phyloP scores from a whole-genome alignment of 2,888 invertebrate genomes.

The Xanthia icteritia region DNA sequence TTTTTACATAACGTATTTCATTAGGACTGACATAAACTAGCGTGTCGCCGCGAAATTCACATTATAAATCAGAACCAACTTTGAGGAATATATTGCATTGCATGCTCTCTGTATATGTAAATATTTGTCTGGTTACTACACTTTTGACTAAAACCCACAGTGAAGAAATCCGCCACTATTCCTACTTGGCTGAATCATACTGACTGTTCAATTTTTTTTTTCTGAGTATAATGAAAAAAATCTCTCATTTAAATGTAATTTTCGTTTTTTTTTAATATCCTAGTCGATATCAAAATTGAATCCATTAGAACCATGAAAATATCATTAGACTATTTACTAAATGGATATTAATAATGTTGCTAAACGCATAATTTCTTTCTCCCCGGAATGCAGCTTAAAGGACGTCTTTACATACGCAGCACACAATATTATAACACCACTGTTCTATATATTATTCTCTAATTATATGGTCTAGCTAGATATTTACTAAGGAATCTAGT shows the following conservation, averaged over 20 bases:
- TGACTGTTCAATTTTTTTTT: not conserved
- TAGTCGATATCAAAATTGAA: not conserved
- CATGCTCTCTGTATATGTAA: slow-evolving; percentile 73
- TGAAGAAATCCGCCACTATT: slow-evolving; percentile 7
- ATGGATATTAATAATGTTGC: slow-evolving; percentile 61
- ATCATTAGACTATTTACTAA: slow-evolving; percentile 10
- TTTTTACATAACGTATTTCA: slow-evolving; percentile 11
- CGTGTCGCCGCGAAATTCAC: slow-evolving; percentile 6
- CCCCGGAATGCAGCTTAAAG: slow-evolving; percentile 89
- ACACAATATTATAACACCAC: slow-evolving; percentile 65
- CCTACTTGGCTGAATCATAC: not conserved
- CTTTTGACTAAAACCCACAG: slow-evolving; percentile 10
- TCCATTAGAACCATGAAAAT: slow-evolving; percentile 28
- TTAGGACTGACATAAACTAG: slow-evolving; percentile 6
- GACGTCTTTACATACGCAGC: slow-evolving; percentile 77
- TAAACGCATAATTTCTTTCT: slow-evolving; percentile 71
- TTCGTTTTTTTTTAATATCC: no score
- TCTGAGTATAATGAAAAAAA: not conserved
- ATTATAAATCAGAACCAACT: slow-evolving; percentile 78
- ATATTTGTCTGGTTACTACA: slow-evolving; percentile 54
- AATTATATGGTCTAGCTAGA: slow-evolving; percentile 62
- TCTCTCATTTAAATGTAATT: no score
- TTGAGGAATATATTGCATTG: slow-evolving; percentile 82
- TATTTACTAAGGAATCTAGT: slow-evolving; percentile 57
- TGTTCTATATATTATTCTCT: slow-evolving; percentile 68